These are phyloP conservation scores for Volucella bombylans DNA, from an alignment of 2,888 invertebrate species.

Conservation along the genomic window DNA sequence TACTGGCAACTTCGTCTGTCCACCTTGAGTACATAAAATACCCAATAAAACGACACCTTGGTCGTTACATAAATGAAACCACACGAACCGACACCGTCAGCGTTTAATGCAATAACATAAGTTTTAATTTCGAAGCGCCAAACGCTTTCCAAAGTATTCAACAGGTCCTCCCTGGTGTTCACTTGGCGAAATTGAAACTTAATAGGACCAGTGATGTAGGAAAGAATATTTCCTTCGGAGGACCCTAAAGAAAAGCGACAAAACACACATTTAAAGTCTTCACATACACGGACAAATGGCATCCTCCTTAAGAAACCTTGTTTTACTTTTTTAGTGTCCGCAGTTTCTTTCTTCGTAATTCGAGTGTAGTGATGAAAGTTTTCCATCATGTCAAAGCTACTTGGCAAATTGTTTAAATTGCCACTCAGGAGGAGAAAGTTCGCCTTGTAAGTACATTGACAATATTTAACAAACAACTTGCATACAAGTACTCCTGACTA, in stretches of 20 bases:
- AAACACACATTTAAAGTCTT: not conserved
- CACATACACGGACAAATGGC: not conserved
- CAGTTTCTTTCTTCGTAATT: conserved; percentile 28
- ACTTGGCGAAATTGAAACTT: conserved; percentile 41
- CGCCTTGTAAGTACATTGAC: conserved; percentile 34
- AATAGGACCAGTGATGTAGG: conserved; percentile 31
- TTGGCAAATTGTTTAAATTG: conserved; percentile 62
- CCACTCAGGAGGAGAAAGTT: conserved; percentile 40
- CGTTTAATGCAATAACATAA: conserved; percentile 57
- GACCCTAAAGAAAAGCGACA: not conserved
- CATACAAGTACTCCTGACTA: not conserved
- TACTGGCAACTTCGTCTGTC: conserved; percentile 32
- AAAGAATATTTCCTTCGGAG: not conserved
- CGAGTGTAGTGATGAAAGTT: conserved; percentile 25
- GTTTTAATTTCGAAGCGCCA: conserved; percentile 54
- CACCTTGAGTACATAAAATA: conserved; percentile 29
- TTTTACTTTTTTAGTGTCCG: not conserved
- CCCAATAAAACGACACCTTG: conserved; percentile 54
- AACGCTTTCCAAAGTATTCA: conserved; percentile 38
- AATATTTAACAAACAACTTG: conserved; percentile 53
- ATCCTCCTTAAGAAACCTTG: not conserved
- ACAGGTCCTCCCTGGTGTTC: conserved; percentile 27
- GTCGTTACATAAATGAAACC: conserved; percentile 55
- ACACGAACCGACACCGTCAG: conserved; percentile 53
- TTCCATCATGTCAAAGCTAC: conserved; percentile 55